A percentile compares a stretch with the other conserved stretches of the same genome.
Conservation (phyloP, 53 echinoderm and acorn worm genomes). For the Paracentrotus lividus region DNA sequence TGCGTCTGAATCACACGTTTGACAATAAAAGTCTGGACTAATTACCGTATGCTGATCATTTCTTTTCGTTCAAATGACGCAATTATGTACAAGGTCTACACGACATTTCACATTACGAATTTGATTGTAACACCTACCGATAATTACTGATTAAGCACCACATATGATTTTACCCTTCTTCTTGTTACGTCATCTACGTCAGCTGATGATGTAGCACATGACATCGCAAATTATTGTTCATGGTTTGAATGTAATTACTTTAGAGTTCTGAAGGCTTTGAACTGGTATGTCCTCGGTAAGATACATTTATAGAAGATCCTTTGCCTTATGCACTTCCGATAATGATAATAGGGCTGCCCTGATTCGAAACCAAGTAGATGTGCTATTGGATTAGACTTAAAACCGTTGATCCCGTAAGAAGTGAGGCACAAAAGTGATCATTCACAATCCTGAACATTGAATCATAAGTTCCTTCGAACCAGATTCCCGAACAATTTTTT, state of each 20-base stretch:
- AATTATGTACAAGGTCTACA: background rate
- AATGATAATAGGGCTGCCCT: background rate
- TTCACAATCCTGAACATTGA: no score
- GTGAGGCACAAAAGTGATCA: no score
- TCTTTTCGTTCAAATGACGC: background rate
- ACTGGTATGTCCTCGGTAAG: background rate
- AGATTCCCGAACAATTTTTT: no score
- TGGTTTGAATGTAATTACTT: background rate
- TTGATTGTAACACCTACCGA: background rate
- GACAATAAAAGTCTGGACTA: background rate
- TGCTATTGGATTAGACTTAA: no score
- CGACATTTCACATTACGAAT: background rate
- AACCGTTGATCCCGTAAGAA: no score
- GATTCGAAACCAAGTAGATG: no score
- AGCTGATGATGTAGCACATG: background rate
- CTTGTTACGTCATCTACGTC: background rate
- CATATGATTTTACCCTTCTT: background rate
- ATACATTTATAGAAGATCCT: background rate
- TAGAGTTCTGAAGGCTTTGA: background rate
- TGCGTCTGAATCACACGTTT: background rate
- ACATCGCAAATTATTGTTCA: background rate
- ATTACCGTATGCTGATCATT: background rate
- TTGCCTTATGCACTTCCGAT: background rate
- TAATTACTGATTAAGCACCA: background rate
- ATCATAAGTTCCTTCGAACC: no score